Percentiles rank a stretch among this genome's conserved stretches.
These are phyloP conservation scores for Pollenia labialis DNA, from an alignment of 2,888 invertebrate species.

Conservation along the genomic window DNA sequence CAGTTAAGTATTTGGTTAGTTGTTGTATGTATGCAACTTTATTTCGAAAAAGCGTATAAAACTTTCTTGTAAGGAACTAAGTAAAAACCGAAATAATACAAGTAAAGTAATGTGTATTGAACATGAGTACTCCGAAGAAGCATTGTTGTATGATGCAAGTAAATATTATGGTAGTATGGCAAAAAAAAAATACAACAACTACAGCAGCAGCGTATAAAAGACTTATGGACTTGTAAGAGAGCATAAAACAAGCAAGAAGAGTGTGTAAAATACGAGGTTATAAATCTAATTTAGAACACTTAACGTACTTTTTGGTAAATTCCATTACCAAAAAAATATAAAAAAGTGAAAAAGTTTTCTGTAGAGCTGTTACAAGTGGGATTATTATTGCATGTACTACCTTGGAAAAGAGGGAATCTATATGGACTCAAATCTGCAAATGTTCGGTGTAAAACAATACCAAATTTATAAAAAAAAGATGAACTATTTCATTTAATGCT, in stretches of 20 bases:
- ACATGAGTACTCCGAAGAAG: slow-evolving; percentile 3
- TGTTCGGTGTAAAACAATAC: too few species aligned
- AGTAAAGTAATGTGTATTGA: slow-evolving; percentile 29
- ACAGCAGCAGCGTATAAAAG: slow-evolving; percentile 26
- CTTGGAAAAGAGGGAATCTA: neutral
- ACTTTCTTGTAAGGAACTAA: slow-evolving; percentile 49
- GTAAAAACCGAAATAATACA: slow-evolving; percentile 24
- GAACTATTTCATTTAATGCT: too few species aligned
- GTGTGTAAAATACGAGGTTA: slow-evolving; percentile 56
- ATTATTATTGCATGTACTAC: slow-evolving; percentile 38
- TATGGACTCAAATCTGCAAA: neutral
- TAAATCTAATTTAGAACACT: slow-evolving; percentile 63
- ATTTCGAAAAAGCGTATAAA: slow-evolving; percentile 27
- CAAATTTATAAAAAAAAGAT: too few species aligned
- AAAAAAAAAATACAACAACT: slow-evolving; percentile 20
- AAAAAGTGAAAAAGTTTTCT: neutral
- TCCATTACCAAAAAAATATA: slow-evolving; percentile 16
- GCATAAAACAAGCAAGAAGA: slow-evolving; percentile 49
- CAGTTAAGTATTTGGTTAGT: slow-evolving; percentile 18
- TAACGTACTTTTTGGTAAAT: slow-evolving; percentile 47
- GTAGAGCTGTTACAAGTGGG: slow-evolving; percentile 2
- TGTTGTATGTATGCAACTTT: slow-evolving; percentile 7
- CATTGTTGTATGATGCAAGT: slow-evolving; percentile 7
- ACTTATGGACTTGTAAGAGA: slow-evolving; percentile 60
- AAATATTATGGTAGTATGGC: slow-evolving; percentile 31